Evolutionary conservation across 2,113 vertebrate species (phyloP).

Genomic region (Melanerpes aurifrons): DNA sequence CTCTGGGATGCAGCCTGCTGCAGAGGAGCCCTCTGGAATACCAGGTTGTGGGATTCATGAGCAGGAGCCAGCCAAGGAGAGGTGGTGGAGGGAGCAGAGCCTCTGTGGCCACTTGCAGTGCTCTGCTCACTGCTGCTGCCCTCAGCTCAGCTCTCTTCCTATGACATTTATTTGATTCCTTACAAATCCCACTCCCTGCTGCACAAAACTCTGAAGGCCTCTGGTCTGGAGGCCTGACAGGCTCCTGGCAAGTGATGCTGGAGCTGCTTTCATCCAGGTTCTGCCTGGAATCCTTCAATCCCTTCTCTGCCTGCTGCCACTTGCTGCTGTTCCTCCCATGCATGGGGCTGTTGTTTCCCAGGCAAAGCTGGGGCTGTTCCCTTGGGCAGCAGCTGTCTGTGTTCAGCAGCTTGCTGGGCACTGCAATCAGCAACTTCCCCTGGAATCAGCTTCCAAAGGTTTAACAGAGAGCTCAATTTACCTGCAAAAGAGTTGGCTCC

Average conservation of each 20-base stretch:
- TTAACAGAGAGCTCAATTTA: not conserved
- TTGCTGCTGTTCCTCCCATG: not conserved
- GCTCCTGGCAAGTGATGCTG: not conserved
- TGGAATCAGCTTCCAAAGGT: not conserved
- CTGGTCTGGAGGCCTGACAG: not conserved
- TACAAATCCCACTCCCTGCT: not conserved
- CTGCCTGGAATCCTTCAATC: rapidly evolving
- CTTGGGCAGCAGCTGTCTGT: not conserved
- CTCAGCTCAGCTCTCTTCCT: not conserved
- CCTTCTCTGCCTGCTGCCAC: not conserved
- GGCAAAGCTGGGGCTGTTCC: not conserved
- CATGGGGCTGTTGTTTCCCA: too few relatives aligned
- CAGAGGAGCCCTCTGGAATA: not conserved
- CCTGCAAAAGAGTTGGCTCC: not conserved
- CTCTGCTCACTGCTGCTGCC: not conserved
- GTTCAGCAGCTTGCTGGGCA: not conserved
- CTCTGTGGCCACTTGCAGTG: too few relatives aligned
- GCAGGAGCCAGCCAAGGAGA: not conserved
- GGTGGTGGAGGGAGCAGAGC: not conserved
- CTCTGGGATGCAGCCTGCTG: not conserved
- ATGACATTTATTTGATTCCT: not conserved
- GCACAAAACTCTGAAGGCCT: not conserved
- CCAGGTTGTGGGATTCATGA: rapidly evolving
- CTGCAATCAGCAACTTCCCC: too few relatives aligned
- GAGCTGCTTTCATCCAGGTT: not conserved